Conservation (phyloP, 2,797 vertebrate genomes). For the Danio choprae region DNA sequence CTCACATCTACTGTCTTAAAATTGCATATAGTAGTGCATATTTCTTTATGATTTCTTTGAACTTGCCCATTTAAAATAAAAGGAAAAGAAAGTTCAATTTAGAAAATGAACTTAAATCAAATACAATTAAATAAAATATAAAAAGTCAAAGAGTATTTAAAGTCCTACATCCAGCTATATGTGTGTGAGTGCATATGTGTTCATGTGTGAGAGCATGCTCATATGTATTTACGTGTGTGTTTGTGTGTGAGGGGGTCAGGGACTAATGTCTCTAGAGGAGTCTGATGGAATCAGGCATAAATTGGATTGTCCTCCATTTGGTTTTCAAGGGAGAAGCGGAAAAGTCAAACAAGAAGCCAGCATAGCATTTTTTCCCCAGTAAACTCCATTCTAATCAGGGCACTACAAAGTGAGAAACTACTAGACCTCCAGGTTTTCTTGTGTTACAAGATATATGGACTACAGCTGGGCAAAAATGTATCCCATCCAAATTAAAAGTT, state of each 20-base stretch:
- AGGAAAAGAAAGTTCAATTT: neutral
- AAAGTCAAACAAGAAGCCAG: constrained; percentile 38
- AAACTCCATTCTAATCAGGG: constrained; percentile 87
- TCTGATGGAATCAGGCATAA: constrained; percentile 97
- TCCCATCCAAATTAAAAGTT: no score
- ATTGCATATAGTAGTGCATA: no score
- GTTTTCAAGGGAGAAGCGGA: constrained; percentile 69
- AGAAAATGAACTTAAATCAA: no score
- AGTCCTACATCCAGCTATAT: neutral
- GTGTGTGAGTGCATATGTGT: neutral
- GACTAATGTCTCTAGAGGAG: constrained; percentile 80
- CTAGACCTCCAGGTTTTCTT: constrained; percentile 85
- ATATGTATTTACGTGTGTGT: constrained; percentile 41
- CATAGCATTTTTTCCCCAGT: neutral
- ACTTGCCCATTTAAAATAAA: neutral
- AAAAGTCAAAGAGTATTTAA: neutral
- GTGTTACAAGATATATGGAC: constrained; percentile 80
- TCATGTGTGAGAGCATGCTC: constrained; percentile 51
- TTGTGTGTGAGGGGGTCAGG: constrained; percentile 77
- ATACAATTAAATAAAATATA: no score
- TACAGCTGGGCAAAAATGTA: no score
- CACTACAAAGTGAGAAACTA: constrained; percentile 33
- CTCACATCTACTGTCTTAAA: neutral
- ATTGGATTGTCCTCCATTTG: constrained; percentile 99
- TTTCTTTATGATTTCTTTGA: no score